Evolutionary conservation across 1,140 invertebrate species (phyloP).

Genomic region (Pygmarrhopalites habei): DNA sequence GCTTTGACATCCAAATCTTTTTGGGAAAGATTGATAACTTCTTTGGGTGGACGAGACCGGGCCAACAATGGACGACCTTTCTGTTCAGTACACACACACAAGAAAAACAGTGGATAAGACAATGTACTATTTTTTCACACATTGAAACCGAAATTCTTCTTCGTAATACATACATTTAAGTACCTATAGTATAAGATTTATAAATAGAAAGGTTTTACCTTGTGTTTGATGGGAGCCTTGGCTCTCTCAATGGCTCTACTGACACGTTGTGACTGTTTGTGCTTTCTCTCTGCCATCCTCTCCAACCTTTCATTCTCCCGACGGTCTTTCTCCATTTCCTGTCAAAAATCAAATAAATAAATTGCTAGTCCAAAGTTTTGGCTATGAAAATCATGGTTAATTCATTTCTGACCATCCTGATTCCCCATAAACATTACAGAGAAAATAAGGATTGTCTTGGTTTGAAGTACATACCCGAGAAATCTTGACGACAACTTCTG

Average conservation of each 20-base stretch:
- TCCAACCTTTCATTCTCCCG: constrained; percentile 30
- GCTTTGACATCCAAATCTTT: constrained; percentile 36
- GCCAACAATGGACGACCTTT: constrained; percentile 28
- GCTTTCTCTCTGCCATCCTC: constrained; percentile 15
- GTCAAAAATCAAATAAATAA: background rate
- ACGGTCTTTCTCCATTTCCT: constrained; percentile 37
- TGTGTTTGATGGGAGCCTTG: constrained; percentile 24
- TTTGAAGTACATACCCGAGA: constrained; percentile 17
- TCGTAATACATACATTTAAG: no score
- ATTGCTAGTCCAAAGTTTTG: no score
- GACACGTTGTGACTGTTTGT: constrained; percentile 15
- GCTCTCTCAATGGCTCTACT: constrained; percentile 21
- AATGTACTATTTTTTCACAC: no score
- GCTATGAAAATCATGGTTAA: no score
- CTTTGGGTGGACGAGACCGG: constrained; percentile 30
- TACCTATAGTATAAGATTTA: no score
- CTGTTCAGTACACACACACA: constrained; percentile 10
- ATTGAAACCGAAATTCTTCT: no score
- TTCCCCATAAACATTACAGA: no score
- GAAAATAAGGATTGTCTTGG: no score
- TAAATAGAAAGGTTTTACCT: no score
- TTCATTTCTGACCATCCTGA: no score
- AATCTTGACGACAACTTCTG: constrained; percentile 26
- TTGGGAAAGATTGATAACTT: constrained; percentile 25
- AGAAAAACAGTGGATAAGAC: background rate